Evolutionary conservation across 2,888 invertebrate species (phyloP).

Genomic region (Drosophila infuscata): DNA sequence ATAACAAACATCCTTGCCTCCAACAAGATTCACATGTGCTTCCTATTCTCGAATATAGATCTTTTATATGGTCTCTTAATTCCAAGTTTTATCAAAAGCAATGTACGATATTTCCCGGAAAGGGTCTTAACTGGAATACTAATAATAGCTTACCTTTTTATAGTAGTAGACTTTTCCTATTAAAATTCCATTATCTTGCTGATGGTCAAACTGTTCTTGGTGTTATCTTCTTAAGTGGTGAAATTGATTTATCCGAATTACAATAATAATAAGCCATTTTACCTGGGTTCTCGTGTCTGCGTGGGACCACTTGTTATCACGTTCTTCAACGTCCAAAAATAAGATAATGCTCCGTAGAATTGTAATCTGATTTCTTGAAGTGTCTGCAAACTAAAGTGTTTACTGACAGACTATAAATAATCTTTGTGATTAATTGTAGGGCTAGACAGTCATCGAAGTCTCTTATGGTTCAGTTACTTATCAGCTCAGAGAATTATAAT

Average conservation of each 20-base stretch:
- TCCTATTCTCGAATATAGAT: not conserved
- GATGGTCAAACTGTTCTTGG: not conserved
- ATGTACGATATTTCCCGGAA: not conserved
- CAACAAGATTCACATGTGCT: not conserved
- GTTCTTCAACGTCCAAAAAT: not conserved
- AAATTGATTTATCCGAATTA: not conserved
- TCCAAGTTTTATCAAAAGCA: not conserved
- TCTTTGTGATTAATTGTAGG: slow-evolving; percentile 38
- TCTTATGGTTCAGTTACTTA: slow-evolving; percentile 19
- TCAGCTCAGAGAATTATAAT: slow-evolving; percentile 22
- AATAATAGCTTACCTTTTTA: not conserved
- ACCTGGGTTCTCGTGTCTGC: not conserved
- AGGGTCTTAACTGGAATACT: not conserved
- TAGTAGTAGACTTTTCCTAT: too few relatives aligned
- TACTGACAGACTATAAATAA: slow-evolving; percentile 9
- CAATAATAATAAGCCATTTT: not conserved
- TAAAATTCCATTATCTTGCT: not conserved
- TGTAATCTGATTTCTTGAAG: slow-evolving; percentile 13
- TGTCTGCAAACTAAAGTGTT: slow-evolving; percentile 5
- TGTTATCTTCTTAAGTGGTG: not conserved
- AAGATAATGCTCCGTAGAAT: not conserved
- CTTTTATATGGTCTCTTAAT: not conserved
- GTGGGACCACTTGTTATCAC: not conserved
- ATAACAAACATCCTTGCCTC: too few relatives aligned
- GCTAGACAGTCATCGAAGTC: slow-evolving; percentile 8